A percentile compares a stretch with the other conserved stretches of the same genome.
Conservation (phyloP, 2,113 vertebrate species). For the Ptychochromis oligacanthus region DNA sequence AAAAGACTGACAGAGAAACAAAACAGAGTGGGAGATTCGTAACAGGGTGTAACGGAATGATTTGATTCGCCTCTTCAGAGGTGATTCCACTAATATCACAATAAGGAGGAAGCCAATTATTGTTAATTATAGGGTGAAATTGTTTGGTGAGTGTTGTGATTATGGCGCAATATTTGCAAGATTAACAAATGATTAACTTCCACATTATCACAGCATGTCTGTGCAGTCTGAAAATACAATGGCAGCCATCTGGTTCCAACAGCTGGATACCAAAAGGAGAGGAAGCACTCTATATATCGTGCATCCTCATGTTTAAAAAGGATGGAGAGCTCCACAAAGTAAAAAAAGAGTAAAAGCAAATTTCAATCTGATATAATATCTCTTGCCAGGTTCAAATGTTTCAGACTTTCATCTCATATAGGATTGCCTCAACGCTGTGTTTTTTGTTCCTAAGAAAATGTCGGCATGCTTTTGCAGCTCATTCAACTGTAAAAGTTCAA, state of each 20-base stretch:
- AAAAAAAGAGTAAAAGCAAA: not conserved
- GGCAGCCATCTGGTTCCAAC: slow-evolving; percentile 22
- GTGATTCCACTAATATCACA: slow-evolving; percentile 87
- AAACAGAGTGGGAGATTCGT: slow-evolving; percentile 54
- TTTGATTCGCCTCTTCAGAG: slow-evolving; percentile 85
- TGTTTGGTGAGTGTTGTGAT: slow-evolving; percentile 92
- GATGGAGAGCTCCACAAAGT: not conserved
- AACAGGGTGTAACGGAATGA: slow-evolving; percentile 87
- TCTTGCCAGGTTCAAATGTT: not conserved
- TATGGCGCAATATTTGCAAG: slow-evolving; percentile 87
- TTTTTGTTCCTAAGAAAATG: not conserved
- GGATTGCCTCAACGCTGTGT: not conserved
- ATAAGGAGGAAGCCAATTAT: slow-evolving; percentile 89
- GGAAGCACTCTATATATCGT: not conserved
- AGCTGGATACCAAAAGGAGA: slow-evolving; percentile 18
- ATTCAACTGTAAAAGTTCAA: slow-evolving; percentile 24
- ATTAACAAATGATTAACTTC: slow-evolving; percentile 91
- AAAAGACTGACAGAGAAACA: slow-evolving; percentile 16
- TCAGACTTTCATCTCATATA: not conserved
- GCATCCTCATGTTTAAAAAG: not conserved
- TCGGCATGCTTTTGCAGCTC: slow-evolving; percentile 12
- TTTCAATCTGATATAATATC: not conserved
- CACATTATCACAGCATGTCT: slow-evolving; percentile 84
- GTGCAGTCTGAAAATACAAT: slow-evolving; percentile 72
- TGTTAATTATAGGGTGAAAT: slow-evolving; percentile 94